Base-by-base conservation (phyloP, 53 echinoderm and acorn worm genomes). In the Crossaster papposus region DNA sequence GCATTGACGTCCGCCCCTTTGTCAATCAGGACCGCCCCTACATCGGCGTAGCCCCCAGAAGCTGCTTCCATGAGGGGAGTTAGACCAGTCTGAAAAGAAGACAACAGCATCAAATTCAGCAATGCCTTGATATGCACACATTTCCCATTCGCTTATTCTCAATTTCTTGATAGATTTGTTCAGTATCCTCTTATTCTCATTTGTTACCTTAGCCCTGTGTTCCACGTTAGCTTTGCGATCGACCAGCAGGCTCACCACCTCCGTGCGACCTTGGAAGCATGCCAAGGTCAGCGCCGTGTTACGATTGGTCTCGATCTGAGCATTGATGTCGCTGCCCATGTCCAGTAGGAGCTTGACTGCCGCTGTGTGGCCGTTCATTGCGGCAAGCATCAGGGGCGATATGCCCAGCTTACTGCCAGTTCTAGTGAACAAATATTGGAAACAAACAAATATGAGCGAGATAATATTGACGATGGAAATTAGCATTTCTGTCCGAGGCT, bases 1-100 rank as follows among this genome's bases (percentile, higher is more conserved):
- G 99, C 99, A 79, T 99, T 99, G 80, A 99, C 99, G 65, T 99
- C 99, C 2, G 99, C 99, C 14, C 99, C 96, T 89, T 99, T 99
- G 79, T 92, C 92, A 71, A 96, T 93, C 28, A 99, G 92, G 23
- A 99, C 99, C n/a, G 93, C 83, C 22, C 99, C 99, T 0, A 99
- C 99, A 32, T 99, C 99, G 14, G 99, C 99, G 62, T 99, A 99
- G 70, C 99, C 99, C 68, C 99, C 99, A 0, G 99, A 99, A 24
- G 99, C 99, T 24, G 99, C 99, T 80, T 99, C 99, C 99, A 99
- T 99, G 35, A 99, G 88, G 0, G 99, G 99, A 24, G 99, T 99
- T 14, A 99, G 92, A 52, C 99, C 99, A 58, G 99, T 99, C 99
- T 99, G 91, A 20, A 23, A 33, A 2, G 22, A 86, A 18, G 73